Conservation (phyloP, 2,113 vertebrate species). For the Rhinopomastus cyanomelas region DNA sequence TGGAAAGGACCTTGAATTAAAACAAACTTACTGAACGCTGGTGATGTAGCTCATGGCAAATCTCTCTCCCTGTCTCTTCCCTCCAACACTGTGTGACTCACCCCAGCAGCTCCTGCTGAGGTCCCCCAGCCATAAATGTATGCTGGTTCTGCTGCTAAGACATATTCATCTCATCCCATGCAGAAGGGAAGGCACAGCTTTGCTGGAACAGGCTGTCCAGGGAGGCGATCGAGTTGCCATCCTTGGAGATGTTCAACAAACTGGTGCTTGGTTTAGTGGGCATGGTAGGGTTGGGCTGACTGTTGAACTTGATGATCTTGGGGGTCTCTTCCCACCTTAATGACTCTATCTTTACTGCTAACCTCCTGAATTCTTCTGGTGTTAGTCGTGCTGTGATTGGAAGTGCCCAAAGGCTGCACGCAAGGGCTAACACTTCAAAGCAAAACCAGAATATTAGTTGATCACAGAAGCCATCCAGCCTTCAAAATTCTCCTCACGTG, state of each 20-base stretch:
- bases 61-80: neutral
- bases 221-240: no score
- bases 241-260: no score
- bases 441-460: neutral
- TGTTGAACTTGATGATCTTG: no score
- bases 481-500: neutral
- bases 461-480: neutral
- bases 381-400: neutral
- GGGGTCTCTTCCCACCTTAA: no score
- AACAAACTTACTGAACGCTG: neutral
- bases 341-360: no score
- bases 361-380: neutral
- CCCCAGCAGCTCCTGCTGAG: neutral
- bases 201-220: no score
- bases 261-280: no score
- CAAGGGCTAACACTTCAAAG: neutral
- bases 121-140: accelerated
- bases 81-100: accelerated
- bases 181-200: neutral
- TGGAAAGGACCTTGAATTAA: no score
- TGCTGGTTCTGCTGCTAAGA: neutral
- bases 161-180: neutral
- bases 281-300: no score
- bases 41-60: neutral
- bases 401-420: neutral